A percentile compares a stretch with the other conserved stretches of the same genome.
Evolutionary conservation across 2,113 vertebrate genomes (phyloP).

Genomic region (Colinus virginianus): DNA sequence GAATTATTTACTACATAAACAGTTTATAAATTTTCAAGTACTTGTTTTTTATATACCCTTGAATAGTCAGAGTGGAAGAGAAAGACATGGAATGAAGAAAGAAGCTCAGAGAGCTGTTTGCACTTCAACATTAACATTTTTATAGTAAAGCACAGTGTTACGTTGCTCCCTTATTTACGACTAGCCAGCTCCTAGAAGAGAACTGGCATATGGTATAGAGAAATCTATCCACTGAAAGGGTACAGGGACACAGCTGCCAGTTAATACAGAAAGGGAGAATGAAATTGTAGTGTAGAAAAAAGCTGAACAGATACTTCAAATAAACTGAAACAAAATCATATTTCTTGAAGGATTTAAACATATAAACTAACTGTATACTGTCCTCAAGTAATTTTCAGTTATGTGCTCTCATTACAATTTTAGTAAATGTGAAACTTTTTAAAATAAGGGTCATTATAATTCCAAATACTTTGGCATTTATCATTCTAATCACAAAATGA

Average conservation of each 20-base stretch:
- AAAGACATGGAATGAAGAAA: not conserved
- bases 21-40: conserved; percentile 11
- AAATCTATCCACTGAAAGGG: not conserved
- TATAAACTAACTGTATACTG: not conserved
- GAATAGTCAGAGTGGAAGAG: not conserved
- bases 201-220: not conserved
- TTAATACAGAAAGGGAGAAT: not conserved
- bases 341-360: not conserved
- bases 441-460: not conserved
- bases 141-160: not conserved
- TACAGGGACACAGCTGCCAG: not conserved
- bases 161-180: not conserved
- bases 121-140: not conserved
- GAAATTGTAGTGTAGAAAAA: not conserved
- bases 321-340: not conserved
- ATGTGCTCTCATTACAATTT: not conserved
- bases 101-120: not conserved
- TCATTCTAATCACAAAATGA: not conserved
- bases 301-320: not conserved
- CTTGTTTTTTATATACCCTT: not conserved
- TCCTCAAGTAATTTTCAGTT: not conserved
- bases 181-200: not conserved
- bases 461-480: not conserved
- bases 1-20: conserved; percentile 23
- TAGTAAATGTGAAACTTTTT: not conserved